Conservation (phyloP, 2,888 invertebrate species). For the Drosophila atripex region DNA sequence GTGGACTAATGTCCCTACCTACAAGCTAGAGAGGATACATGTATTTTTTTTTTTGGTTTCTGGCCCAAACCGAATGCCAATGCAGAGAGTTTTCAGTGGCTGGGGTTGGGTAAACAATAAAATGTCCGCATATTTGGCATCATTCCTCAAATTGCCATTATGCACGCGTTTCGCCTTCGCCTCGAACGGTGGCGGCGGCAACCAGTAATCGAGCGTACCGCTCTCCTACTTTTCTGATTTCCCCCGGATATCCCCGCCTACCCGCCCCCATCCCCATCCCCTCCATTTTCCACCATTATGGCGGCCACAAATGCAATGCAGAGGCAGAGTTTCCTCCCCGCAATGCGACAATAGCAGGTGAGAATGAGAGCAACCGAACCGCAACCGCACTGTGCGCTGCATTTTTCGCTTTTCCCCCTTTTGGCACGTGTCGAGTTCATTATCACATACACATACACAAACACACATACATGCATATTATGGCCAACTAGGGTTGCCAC, state of each 20-base stretch:
- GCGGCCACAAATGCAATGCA: constrained; percentile 72
- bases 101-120: constrained; percentile 59
- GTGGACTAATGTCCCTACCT: neutral
- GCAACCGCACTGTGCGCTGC: constrained; percentile 36
- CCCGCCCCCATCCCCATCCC: too few species aligned
- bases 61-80: neutral
- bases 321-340: constrained; percentile 20
- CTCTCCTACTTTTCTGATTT: neutral
- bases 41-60: neutral
- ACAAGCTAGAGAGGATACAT: neutral
- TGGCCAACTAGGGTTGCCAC: constrained; percentile 14
- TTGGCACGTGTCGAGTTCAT: constrained; percentile 66
- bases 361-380: constrained; percentile 22
- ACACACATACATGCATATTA: constrained; percentile 17
- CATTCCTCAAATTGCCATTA: constrained; percentile 78
- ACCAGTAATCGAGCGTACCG: constrained; percentile 28
- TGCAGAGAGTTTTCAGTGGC: neutral
- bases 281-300: constrained; percentile 45
- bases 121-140: constrained; percentile 77
- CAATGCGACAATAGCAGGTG: constrained; percentile 58
- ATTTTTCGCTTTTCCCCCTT: constrained; percentile 40
- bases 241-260: neutral
- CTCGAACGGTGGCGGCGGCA: constrained; percentile 46
- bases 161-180: constrained; percentile 62
- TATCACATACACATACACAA: constrained; percentile 55